Evolutionary conservation across 2,113 vertebrate genomes (phyloP).

Genomic region (Mellivora capensis): DNA sequence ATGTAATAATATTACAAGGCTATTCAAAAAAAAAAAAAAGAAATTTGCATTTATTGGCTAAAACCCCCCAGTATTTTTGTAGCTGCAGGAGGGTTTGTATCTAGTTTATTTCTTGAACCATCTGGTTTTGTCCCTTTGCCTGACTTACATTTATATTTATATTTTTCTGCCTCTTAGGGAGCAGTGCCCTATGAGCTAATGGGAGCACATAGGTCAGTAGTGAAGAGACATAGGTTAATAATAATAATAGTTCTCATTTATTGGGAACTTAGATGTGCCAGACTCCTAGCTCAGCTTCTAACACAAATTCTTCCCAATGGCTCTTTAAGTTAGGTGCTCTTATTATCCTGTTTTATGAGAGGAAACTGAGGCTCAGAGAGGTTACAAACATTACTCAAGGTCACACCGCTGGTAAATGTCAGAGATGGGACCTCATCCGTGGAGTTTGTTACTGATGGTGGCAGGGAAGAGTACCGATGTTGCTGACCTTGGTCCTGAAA

Average conservation of each 20-base stretch:
- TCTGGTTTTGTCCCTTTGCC: not conserved
- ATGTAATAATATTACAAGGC: not conserved
- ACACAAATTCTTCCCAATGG: not conserved
- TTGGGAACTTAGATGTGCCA: not conserved
- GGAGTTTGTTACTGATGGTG: not conserved
- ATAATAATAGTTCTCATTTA: not conserved
- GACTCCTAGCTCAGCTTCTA: not conserved
- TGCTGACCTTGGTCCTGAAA: constrained; percentile 46
- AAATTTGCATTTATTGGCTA: not conserved
- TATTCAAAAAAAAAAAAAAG: not conserved
- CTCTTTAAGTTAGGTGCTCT: not conserved
- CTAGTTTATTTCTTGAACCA: constrained; percentile 1
- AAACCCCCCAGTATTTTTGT: not conserved
- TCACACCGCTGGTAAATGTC: not conserved
- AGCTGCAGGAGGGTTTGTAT: not conserved
- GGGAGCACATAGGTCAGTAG: not conserved
- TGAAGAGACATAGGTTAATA: not conserved
- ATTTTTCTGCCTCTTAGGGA: not conserved
- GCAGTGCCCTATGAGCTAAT: not conserved
- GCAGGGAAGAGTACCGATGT: rapidly evolving
- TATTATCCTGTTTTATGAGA: not conserved
- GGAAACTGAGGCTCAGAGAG: not conserved
- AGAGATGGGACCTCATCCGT: not conserved
- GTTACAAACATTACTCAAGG: not conserved
- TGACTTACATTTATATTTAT: not conserved